Base-by-base conservation (phyloP, 2,888 invertebrate species). In the Lepidonotus clava region DNA sequence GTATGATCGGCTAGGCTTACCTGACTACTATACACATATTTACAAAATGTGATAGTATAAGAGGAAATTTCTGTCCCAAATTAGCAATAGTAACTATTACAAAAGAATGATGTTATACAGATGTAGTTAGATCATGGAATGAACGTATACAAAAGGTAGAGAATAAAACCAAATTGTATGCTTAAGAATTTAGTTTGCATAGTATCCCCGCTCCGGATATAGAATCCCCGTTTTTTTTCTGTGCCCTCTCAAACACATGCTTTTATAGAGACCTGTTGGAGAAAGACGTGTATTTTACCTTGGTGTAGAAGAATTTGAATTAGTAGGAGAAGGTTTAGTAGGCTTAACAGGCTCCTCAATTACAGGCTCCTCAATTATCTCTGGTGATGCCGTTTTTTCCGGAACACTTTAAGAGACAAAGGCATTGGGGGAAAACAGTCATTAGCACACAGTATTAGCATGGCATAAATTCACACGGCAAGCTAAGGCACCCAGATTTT, bases 271-370 rank as follows among this genome's bases (percentile, higher is more conserved):
- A 61, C 14, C 11, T 24, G 2, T 61, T 61, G 28, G 46, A 18
- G 46, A 11, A 18, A 46, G 46, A 46, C 18, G n/a, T 46, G 46
- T 18, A 46, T 24, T 61, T 1, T 28, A 28, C 24, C 28, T 32
- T 11, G 2, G 61, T 61, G 24, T 32, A 28, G 11, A 28, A 61
- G 4, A 28, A 24, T 1, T 28, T 28, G 21, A 11, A 24, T n/a
- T 61, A 61, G 61, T 61, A 61, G 61, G 24, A 18, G 24, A 11
- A 11, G 24, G 24, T 28, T 28, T 61, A 24, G 11, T 61, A 61
- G 61, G 61, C 61, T 61, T 61, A n/a, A n/a, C 61, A 4, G 61
- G 61, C 24, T 61, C 61, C 61, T n/a, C 61, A 61, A 61, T 61
- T 4, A 28, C 61, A 4, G 61, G 61, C 24, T 61, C 61, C 61